Evolutionary conservation across 2,797 vertebrate genomes (phyloP), one percentile per base, ranked within the genome.

Genomic region (Acanthurus tractus): DNA sequence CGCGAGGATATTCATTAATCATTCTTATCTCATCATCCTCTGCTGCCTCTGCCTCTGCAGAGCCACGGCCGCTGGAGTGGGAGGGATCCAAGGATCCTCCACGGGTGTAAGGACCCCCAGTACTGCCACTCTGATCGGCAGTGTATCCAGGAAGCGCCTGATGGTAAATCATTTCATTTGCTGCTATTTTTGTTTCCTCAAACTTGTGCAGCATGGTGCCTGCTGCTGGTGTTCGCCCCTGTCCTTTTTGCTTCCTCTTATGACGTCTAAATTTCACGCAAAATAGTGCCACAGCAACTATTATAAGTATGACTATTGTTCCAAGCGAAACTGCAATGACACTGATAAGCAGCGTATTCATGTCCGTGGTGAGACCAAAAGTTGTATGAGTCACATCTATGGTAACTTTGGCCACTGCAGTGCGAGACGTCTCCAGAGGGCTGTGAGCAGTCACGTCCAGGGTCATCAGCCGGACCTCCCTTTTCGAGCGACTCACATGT

Each of bases 21-120:
- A 99, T 99, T 57, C 98, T 96, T 77, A 99, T 99, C 92, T 99
- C 98, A 0, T 99, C 98, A 0, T 99, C 98, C 73, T 99, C 98
- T 0, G 97, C 98, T 0, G 97, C 98, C 75, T 94, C 93, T 11
- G 93, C 93, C 74, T 96, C 96, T 0, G 98, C 98, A 0, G 98
- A 99, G 57, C 98, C 98, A 2, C 98, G 95, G 5, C 98, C 98
- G 0, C 98, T 99, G 56, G 98, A 99, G 82, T 99, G 98, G 0
- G 98, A 99, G 22, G 98, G 98, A 92, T 99, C 98, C 83, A 99
- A 85, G 0, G 98, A 99, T 40, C 98, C 98, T 0, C 98, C 98
- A 0, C 98, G 95, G 0, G 96, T 95, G 87, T 98, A 99, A 0
- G 96, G 93, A 58, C 95, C 94, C 0, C 89, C 93, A 8, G 82